A percentile compares a stretch with the other conserved stretches of the same genome.
These are phyloP conservation scores for Ceryle rudis DNA, from an alignment of 2,797 vertebrate genomes.

Conservation along the genomic window DNA sequence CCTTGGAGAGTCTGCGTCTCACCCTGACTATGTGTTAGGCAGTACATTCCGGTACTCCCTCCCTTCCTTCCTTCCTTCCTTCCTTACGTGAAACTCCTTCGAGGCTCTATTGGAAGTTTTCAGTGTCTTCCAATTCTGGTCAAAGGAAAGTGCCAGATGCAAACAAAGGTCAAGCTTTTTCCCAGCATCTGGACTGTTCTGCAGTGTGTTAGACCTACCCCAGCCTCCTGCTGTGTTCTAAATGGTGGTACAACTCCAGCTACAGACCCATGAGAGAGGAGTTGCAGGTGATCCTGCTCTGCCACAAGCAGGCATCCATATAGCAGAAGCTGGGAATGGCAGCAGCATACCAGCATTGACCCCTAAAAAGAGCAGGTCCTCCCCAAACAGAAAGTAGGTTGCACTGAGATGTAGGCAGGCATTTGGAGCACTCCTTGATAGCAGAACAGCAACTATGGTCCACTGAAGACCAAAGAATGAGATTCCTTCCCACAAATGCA, in stretches of 20 bases:
- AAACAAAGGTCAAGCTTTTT: not conserved
- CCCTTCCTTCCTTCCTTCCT: no score
- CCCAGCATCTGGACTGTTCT: not conserved
- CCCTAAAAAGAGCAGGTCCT: not conserved
- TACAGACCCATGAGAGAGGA: fast-evolving
- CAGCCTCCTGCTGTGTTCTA: not conserved
- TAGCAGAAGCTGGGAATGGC: not conserved
- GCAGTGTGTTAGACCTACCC: not conserved
- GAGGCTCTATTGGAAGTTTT: not conserved
- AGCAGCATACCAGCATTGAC: not conserved
- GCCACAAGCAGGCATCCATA: not conserved
- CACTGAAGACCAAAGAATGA: not conserved
- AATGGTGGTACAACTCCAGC: not conserved
- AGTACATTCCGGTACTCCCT: not conserved
- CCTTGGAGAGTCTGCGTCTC: not conserved
- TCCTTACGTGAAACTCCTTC: not conserved
- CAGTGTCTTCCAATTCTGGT: not conserved
- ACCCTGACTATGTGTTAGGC: not conserved
- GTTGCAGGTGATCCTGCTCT: not conserved
- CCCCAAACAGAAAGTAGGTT: not conserved
- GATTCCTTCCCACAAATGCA: not conserved
- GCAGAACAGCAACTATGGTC: not conserved
- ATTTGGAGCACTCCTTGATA: not conserved
- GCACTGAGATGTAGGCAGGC: fast-evolving
- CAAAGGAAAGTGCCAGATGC: not conserved